A percentile compares a stretch with the other conserved stretches of the same genome.
Evolutionary conservation across 1,140 invertebrate species (phyloP).

Genomic region (Nebria ingens): DNA sequence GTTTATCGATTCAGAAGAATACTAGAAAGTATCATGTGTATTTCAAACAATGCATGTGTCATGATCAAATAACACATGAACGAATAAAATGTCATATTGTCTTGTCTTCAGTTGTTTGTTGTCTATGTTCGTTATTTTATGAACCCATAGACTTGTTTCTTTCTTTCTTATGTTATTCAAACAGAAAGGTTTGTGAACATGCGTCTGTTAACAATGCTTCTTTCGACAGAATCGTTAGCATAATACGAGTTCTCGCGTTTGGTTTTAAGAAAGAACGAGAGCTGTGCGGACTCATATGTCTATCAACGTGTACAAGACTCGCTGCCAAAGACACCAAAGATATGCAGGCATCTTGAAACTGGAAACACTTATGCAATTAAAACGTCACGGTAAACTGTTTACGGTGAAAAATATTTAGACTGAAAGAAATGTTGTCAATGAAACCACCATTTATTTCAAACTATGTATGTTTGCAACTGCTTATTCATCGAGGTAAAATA

Average conservation of each 20-base stretch:
- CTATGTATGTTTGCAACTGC: too few relatives aligned
- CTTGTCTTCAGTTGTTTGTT: too few relatives aligned
- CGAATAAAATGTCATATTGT: too few relatives aligned
- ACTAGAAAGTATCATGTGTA: too few relatives aligned
- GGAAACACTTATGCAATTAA: not conserved
- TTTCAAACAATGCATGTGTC: too few relatives aligned
- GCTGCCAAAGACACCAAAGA: not conserved
- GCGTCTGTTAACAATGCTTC: not conserved
- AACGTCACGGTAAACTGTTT: not conserved
- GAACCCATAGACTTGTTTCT: not conserved
- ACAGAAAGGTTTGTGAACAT: not conserved
- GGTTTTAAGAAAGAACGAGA: not conserved
- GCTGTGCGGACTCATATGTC: not conserved
- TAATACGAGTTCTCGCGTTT: not conserved
- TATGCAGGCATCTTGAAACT: not conserved
- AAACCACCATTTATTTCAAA: too few relatives aligned
- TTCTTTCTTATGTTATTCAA: not conserved
- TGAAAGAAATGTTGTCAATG: conserved; percentile 5
- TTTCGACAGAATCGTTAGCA: not conserved
- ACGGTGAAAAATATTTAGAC: not conserved
- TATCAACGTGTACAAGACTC: not conserved
- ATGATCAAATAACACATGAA: too few relatives aligned
- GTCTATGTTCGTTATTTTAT: too few relatives aligned
- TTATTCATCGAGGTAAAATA: too few relatives aligned
- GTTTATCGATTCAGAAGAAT: too few relatives aligned